Evolutionary conservation across 35 echinoderm and acorn worm genomes (phyloP), one percentile per base, ranked within the genome.

Genomic region (Patiria miniata): DNA sequence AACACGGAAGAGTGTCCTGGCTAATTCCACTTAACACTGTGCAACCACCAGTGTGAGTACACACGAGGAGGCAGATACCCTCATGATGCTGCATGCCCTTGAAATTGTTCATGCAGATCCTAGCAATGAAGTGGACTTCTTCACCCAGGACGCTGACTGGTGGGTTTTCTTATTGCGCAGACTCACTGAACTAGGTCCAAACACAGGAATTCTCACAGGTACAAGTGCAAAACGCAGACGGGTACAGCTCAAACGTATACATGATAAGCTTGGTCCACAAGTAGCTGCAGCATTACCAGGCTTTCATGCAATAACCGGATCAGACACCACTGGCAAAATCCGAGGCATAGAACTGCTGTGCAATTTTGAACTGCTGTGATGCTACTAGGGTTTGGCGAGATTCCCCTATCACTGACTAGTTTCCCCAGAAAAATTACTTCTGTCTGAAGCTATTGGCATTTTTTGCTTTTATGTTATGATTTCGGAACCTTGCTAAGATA

Each of bases 391-490:
- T n/a, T n/a, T n/a, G n/a, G n/a, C n/a, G n/a, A n/a, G n/a, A n/a
- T n/a, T n/a, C n/a, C n/a, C n/a, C n/a, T n/a, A n/a, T n/a, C n/a
- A n/a, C n/a, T n/a, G n/a, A n/a, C n/a, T n/a, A n/a, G n/a, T n/a
- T 86, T 57, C 5, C 81, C 86, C 40, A 85, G 59, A 57, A 84
- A 93, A 78, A 83, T 86, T 17, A 93, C 76, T n/a, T n/a, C n/a
- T n/a, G n/a, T n/a, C n/a, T n/a, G n/a, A n/a, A n/a, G n/a, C n/a
- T n/a, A n/a, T n/a, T n/a, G n/a, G n/a, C n/a, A n/a, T n/a, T n/a
- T n/a, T n/a, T n/a, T n/a, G n/a, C n/a, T n/a, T n/a, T n/a, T 1
- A 51, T n/a, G n/a, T n/a, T n/a, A n/a, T n/a, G n/a, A n/a, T n/a
- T n/a, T n/a, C n/a, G n/a, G n/a, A n/a, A n/a, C n/a, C n/a, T n/a